Percentiles rank a stretch among this genome's conserved stretches.
phyloP scores from a whole-genome alignment of 2,797 vertebrate genomes.

The Champsocephalus gunnari region DNA sequence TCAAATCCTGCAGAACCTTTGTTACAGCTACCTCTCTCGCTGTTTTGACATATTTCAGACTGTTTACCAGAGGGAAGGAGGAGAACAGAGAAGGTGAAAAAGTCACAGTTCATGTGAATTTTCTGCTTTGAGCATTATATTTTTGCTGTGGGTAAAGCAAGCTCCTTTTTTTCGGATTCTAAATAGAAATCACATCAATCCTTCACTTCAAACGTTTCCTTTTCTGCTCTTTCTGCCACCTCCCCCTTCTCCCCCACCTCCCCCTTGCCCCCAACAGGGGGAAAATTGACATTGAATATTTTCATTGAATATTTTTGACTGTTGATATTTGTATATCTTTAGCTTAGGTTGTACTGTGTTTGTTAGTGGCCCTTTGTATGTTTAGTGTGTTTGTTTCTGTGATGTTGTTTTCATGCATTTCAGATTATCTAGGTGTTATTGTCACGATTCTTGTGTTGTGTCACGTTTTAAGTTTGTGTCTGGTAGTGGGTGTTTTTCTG shows the following conservation, averaged over 20 bases:
- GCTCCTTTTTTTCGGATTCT: slow-evolving; percentile 30
- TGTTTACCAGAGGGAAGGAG: slow-evolving; percentile 53
- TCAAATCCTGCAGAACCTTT: slow-evolving; percentile 30
- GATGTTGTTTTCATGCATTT: background rate
- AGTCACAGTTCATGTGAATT: slow-evolving; percentile 72
- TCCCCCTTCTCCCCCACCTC: background rate
- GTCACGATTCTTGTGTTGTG: too few species aligned
- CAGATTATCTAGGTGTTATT: background rate
- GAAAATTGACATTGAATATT: slow-evolving; percentile 5
- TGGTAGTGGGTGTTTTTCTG: too few species aligned
- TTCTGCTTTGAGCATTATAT: slow-evolving; percentile 59
- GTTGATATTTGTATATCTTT: background rate
- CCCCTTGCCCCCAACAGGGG: slow-evolving; percentile 25
- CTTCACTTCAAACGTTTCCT: slow-evolving; percentile 40
- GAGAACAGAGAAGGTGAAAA: slow-evolving; percentile 49
- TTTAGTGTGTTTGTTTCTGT: background rate
- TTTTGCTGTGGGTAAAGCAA: slow-evolving; percentile 41
- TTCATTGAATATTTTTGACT: background rate
- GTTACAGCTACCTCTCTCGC: slow-evolving; percentile 17
- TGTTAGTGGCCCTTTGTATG: background rate
- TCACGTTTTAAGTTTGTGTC: too few species aligned
- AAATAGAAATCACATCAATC: slow-evolving; percentile 56
- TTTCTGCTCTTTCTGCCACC: slow-evolving; percentile 52
- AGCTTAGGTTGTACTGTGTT: background rate
- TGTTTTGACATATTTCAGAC: slow-evolving; percentile 59